phyloP scores from a whole-genome alignment of 2,113 vertebrate genomes.

The Myiopsitta monachus region DNA sequence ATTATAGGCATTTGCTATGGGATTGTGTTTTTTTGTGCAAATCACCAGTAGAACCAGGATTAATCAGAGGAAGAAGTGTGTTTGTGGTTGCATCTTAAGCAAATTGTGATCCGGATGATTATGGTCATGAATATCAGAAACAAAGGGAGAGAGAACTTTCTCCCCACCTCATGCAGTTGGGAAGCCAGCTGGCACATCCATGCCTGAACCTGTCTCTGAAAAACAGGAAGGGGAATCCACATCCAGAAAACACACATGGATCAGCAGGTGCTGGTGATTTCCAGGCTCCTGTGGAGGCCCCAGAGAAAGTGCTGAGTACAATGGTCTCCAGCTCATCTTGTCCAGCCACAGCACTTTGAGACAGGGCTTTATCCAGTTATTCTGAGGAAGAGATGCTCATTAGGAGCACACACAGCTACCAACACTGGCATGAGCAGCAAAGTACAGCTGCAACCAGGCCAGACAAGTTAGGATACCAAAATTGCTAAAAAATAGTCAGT shows the following conservation, averaged over 20 bases:
- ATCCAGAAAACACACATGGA: neutral
- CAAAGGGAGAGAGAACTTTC: neutral
- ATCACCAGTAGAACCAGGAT: neutral
- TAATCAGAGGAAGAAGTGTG: neutral
- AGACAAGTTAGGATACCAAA: neutral
- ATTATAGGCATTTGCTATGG: rapidly evolving
- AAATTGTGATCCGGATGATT: neutral
- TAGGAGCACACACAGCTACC: neutral
- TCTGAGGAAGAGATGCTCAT: neutral
- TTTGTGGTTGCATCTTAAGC: neutral
- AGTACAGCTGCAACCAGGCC: neutral
- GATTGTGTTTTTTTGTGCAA: rapidly evolving
- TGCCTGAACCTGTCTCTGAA: neutral
- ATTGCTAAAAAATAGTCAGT: neutral
- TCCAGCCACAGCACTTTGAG: neutral
- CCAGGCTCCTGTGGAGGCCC: neutral
- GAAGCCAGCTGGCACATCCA: neutral
- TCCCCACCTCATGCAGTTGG: neutral
- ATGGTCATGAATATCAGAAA: neutral
- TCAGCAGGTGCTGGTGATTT: neutral
- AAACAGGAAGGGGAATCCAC: neutral
- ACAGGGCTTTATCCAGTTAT: neutral
- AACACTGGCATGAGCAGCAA: neutral
- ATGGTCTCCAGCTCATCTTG: neutral
- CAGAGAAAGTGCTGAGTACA: neutral